phyloP scores from a whole-genome alignment of 2,113 vertebrate genomes.

The Limanda limanda region DNA sequence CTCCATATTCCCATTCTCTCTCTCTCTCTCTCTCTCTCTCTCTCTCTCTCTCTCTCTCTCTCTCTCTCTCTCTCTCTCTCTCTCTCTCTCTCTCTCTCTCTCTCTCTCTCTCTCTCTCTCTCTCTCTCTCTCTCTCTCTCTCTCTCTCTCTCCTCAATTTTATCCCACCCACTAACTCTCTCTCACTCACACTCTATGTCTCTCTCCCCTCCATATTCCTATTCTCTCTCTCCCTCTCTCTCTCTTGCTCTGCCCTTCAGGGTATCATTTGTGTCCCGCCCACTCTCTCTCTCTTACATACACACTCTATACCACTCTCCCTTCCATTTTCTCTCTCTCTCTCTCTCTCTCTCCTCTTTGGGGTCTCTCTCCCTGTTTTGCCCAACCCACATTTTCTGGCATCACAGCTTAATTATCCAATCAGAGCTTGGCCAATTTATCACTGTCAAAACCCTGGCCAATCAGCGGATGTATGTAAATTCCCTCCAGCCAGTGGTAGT shows the following conservation, averaged over 20 bases:
- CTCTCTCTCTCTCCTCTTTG: background rate
- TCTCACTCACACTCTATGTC: slow-evolving; percentile 11
- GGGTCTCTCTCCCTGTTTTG: background rate
- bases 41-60: slow-evolving; percentile 8
- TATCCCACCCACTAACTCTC: background rate
- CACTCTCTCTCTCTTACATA: background rate
- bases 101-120: background rate
- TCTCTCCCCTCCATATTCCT: background rate
- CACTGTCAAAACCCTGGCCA: slow-evolving; percentile 65
- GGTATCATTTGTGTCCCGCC: background rate
- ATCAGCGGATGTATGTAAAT: slow-evolving; percentile 35
- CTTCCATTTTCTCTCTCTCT: background rate
- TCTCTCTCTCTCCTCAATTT: slow-evolving; percentile 11
- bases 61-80: background rate
- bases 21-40: slow-evolving; percentile 10
- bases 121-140: background rate
- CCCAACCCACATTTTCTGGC: slow-evolving; percentile 36
- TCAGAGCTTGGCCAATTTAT: slow-evolving; percentile 49
- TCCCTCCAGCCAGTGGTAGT: slow-evolving; percentile 30
- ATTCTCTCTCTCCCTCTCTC: background rate
- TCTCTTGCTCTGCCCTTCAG: background rate
- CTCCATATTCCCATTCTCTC: background rate
- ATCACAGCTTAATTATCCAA: slow-evolving; percentile 54
- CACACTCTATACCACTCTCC: background rate
- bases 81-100: background rate